These are phyloP conservation scores for Sciaenops ocellatus DNA, from an alignment of 2,797 vertebrate genomes.

Conservation along the genomic window DNA sequence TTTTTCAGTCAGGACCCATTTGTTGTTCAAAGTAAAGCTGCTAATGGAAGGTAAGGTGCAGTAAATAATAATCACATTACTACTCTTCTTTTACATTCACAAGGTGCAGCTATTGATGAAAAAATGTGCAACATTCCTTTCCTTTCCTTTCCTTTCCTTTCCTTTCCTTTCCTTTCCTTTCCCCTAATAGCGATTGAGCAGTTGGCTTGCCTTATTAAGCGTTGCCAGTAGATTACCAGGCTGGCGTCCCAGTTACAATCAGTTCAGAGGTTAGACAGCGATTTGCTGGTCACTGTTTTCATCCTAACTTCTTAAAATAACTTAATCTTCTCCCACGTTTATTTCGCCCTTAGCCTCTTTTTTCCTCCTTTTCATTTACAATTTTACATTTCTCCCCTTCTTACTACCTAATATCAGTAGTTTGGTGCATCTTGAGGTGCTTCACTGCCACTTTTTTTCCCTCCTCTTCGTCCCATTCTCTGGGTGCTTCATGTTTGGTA, in stretches of 20 bases:
- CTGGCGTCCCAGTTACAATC: constrained; percentile 24
- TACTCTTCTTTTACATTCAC: background rate
- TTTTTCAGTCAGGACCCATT: background rate
- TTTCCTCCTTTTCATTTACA: background rate
- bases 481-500: background rate
- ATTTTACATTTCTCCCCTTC: background rate
- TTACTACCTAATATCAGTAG: too few relatives aligned
- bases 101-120: background rate
- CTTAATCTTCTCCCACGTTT: constrained; percentile 43
- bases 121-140: background rate
- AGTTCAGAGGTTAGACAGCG: constrained; percentile 40
- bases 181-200: constrained; percentile 7
- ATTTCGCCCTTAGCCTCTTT: background rate
- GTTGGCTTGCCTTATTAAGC: constrained; percentile 35
- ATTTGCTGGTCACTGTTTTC: constrained; percentile 52
- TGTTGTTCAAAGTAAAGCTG: background rate
- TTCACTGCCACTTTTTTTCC: background rate
- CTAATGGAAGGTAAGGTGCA: background rate
- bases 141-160: background rate
- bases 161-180: background rate
- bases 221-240: constrained; percentile 50
- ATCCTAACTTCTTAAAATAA: constrained; percentile 47
- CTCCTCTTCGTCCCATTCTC: background rate
- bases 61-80: background rate
- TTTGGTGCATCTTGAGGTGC: background rate